Evolutionary conservation across 1,140 invertebrate genomes (phyloP), one percentile per base, ranked within the genome.

Genomic region (Calosoma granatense): DNA sequence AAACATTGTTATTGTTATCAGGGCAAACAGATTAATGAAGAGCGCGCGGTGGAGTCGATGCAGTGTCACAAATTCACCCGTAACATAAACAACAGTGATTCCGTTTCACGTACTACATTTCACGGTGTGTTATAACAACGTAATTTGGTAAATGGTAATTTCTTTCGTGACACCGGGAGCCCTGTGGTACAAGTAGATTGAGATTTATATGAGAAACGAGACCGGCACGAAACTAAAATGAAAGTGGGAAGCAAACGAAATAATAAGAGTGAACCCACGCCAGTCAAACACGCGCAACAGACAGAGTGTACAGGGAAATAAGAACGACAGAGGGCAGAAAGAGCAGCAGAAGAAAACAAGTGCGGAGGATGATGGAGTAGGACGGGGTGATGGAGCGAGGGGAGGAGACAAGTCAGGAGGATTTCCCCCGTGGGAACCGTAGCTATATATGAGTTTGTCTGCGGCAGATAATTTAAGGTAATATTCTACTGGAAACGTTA

Each of bases 101-200:
- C 17, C 41, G 41, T 47, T 47, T 47, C 41, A 47, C 41, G 41
- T 47, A 47, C 9, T 47, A 47, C 41, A 47, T 47, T 47, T 47
- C 41, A 47, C 41, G 41, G 41, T 47, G 41, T 47, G 41, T 47
- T 47, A 47, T 47, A 47, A 47, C 41, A 47, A 47, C 41, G 41
- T 47, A 47, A 47, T 47, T 47, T 47, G 41, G 41, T 47, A 47
- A 47, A 47, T 47, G 41, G 41, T 47, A 47, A 47, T 47, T 12
- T 47, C 41, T 47, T 47, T 47, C 41, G 41, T 47, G 41, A 47
- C 41, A 47, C 41, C 15, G 41, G 9, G 3, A 17, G 41, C 41
- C 41, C 41, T 17, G 9, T 17, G 41, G 41, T 47, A 17, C 41
- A 47, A 47, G 41, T 47, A 47, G 41, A 47, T 47, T 47, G 41